Evolutionary conservation across 2,797 vertebrate species (phyloP).

Genomic region (Simalia tracyae): DNA sequence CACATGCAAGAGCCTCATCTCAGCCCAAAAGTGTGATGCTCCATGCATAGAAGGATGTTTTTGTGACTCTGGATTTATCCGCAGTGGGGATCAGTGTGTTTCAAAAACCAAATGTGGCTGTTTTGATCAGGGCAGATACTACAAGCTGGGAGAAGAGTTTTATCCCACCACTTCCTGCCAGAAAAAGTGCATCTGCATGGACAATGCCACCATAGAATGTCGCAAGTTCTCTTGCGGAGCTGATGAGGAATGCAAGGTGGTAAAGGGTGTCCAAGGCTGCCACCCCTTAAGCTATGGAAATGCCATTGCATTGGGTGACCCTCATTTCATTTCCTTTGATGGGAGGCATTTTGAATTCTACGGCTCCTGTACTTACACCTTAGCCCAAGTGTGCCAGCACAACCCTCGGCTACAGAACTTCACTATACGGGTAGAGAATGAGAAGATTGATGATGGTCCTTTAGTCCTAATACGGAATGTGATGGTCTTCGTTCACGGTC

Average conservation of each 20-base stretch:
- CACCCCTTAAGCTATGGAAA: slow-evolving; percentile 37
- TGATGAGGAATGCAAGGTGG: slow-evolving; percentile 60
- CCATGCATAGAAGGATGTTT: slow-evolving; percentile 80
- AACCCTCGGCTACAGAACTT: slow-evolving; percentile 66
- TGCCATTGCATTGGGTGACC: slow-evolving; percentile 66
- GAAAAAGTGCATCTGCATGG: slow-evolving; percentile 63
- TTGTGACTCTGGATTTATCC: slow-evolving; percentile 77
- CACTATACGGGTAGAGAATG: slow-evolving; percentile 77
- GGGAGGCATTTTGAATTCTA: slow-evolving; percentile 67
- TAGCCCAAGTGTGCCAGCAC: slow-evolving; percentile 49
- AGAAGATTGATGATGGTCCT: slow-evolving; percentile 68
- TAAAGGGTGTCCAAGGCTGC: slow-evolving; percentile 65
- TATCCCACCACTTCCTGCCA: slow-evolving; percentile 66
- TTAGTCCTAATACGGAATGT: slow-evolving; percentile 75
- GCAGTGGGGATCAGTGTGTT: slow-evolving; percentile 78
- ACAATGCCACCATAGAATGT: slow-evolving; percentile 60
- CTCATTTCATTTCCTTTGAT: slow-evolving; percentile 74
- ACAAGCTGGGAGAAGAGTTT: slow-evolving; percentile 66
- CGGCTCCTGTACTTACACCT: slow-evolving; percentile 73
- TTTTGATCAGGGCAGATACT: slow-evolving; percentile 48
- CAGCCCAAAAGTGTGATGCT: slow-evolving; percentile 64
- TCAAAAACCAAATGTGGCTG: slow-evolving; percentile 64
- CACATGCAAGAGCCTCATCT: slow-evolving; percentile 66
- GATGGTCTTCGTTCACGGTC: slow-evolving; percentile 66
- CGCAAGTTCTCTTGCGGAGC: slow-evolving; percentile 52